Percentiles rank a stretch among this genome's conserved stretches.
Conservation (phyloP, 2,797 vertebrate species). For the Pipistrellus kuhlii region DNA sequence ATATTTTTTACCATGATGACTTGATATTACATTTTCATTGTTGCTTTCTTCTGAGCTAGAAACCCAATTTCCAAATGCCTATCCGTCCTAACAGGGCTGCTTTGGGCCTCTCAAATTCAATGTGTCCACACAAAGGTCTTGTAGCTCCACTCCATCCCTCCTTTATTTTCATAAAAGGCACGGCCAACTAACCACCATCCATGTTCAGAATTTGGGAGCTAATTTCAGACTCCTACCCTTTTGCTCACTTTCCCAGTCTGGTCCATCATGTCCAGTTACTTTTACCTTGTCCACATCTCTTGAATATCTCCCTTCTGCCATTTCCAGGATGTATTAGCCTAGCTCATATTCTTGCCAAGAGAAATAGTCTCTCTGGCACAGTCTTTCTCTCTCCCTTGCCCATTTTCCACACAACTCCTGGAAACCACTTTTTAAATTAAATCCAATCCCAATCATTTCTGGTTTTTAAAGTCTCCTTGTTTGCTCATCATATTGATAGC, state of each 20-base stretch:
- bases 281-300: background rate
- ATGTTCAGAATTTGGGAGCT: background rate
- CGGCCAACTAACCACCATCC: background rate
- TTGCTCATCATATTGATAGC: background rate
- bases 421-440: constrained; percentile 47
- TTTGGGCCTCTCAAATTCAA: background rate
- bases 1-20: background rate
- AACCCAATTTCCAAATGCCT: background rate
- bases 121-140: background rate
- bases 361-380: background rate
- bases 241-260: background rate
- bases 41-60: background rate
- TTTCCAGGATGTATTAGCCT: background rate
- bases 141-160: background rate
- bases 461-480: background rate
- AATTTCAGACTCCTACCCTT: background rate
- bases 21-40: background rate
- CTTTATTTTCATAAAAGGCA: background rate
- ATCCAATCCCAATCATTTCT: background rate
- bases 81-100: background rate
- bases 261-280: background rate
- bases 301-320: background rate
- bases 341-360: background rate
- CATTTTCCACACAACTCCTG: background rate
- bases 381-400: background rate